Base-by-base conservation (phyloP, 2,888 invertebrate genomes). In the Abrostola tripartita region DNA sequence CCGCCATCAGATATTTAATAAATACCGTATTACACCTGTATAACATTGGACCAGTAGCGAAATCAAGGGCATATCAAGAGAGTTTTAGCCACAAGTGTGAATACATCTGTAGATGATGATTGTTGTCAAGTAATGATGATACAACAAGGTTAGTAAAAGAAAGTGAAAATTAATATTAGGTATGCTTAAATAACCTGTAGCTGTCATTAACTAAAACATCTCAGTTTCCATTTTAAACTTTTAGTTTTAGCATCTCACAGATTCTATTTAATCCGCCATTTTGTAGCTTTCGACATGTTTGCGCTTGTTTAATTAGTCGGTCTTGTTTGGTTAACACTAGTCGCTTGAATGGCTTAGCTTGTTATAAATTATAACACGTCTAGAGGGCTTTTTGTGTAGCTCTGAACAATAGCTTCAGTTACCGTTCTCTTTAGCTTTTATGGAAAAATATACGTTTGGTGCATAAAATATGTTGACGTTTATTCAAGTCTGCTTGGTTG, bases 241-340 rank as follows among this genome's bases (percentile, higher is more conserved):
- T 11, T 0, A 10, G 11, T 37, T 42, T 7, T 0, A 12, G 36
- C 9, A 1, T 7, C 74, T 73, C 58, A 54, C 63, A 5, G 9
- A 12, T 0, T 9, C 1, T 12, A 7, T 36, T 42, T n/a, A 35
- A 0, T 10, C 44, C 44, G 8, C 7, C 0, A 1, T 6, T n/a
- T 0, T 40, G 37, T 68, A 58, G 58, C 68, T 52, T 61, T 40
- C 42, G 68, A 58, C 71, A 74, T 73, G 64, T 74, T 74, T 63
- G 37, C 55, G 52, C 64, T 50, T 56, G 71, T 71, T 74, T 66
- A 73, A 73, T 73, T 72, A 74, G 61, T 65, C 52, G 50, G n/a
- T 50, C 38, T 59, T 36, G 74, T 53, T 64, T 52, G 71, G 54
- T 57, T 61, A 56, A 61, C 59, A 73, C 49, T 64, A 42, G 24